phyloP scores from a whole-genome alignment of 2,113 vertebrate species.

The Gadus chalcogrammus region DNA sequence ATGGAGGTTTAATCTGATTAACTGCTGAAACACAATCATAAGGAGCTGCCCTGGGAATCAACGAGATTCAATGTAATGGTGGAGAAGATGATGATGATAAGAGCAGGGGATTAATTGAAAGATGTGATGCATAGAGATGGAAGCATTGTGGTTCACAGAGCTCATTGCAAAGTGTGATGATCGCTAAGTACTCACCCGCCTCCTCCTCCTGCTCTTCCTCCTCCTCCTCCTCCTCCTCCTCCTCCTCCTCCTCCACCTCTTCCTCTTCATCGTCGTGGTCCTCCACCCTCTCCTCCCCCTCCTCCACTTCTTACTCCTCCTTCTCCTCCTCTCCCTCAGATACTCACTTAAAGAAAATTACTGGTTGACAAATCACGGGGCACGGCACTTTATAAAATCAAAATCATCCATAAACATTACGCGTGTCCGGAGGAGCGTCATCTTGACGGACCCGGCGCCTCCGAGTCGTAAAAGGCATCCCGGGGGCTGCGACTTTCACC shows the following conservation, averaged over 20 bases:
- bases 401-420: background rate
- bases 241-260: too few species aligned
- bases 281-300: too few species aligned
- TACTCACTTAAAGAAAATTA: too few species aligned
- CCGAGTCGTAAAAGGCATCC: too few species aligned
- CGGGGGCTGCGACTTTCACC: too few species aligned
- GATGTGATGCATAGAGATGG: background rate
- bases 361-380: too few species aligned
- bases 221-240: too few species aligned
- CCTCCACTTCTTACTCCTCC: too few species aligned
- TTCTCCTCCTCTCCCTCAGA: too few species aligned
- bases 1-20: constrained; percentile 12
- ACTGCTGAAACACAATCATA: constrained; percentile 26
- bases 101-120: constrained; percentile 4
- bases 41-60: constrained; percentile 11
- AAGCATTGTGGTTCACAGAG: background rate
- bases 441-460: too few species aligned
- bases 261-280: too few species aligned
- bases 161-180: background rate
- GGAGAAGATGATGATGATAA: constrained; percentile 1
- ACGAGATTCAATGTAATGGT: constrained; percentile 22
- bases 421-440: too few species aligned
- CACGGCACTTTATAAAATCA: background rate
- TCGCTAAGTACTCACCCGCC: background rate
- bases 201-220: background rate